Evolutionary conservation across 2,797 vertebrate genomes (phyloP).

Genomic region (Prionace glauca): DNA sequence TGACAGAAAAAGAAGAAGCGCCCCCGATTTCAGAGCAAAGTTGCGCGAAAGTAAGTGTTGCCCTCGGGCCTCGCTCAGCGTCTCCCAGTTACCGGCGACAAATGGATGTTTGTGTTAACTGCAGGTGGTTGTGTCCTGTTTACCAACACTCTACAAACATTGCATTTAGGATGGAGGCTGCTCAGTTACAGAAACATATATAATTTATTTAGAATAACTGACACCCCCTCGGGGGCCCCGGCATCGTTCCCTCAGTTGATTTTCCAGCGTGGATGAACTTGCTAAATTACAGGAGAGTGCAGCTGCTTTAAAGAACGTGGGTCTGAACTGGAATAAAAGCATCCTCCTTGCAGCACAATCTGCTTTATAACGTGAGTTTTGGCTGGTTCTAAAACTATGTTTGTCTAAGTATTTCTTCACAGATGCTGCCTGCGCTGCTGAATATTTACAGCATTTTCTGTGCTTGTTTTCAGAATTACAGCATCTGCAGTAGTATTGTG

Average conservation of each 20-base stretch:
- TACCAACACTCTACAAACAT: not conserved
- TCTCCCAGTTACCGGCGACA: not conserved
- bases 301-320: not conserved
- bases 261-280: not conserved
- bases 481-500: not conserved
- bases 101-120: not conserved
- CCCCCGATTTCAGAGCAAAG: conserved; percentile 42
- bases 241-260: not conserved
- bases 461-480: not conserved
- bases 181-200: not conserved
- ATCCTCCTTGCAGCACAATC: not conserved
- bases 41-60: conserved; percentile 49
- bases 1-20: conserved; percentile 44
- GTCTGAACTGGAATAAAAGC: not conserved
- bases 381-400: not conserved
- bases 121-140: not conserved
- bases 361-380: not conserved
- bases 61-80: not conserved
- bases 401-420: not conserved
- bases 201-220: not conserved
- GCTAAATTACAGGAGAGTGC: conserved; percentile 4
- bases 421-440: not conserved
- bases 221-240: not conserved
- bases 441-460: not conserved
- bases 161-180: not conserved